A percentile compares a stretch with the other conserved stretches of the same genome.
Conservation (phyloP, 1,140 invertebrate genomes). For the Thaumetopoea pityocampa region DNA sequence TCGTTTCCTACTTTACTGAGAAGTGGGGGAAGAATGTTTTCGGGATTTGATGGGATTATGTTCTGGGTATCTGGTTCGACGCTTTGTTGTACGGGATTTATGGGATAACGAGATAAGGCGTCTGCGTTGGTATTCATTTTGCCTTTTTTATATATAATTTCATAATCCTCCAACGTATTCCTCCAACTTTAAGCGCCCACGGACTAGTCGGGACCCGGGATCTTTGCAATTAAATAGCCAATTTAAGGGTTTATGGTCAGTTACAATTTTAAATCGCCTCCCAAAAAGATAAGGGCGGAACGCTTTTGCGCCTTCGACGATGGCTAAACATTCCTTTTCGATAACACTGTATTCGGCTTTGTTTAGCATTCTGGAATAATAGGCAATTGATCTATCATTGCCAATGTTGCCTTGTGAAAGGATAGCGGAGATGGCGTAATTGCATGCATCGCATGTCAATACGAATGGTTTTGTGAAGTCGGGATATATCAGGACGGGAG, state of each 20-base stretch:
- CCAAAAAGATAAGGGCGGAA: conserved; percentile 2
- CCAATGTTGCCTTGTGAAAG: no score
- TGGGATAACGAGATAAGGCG: neutral
- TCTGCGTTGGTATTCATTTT: neutral
- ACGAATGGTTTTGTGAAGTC: conserved; percentile 43
- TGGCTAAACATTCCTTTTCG: neutral
- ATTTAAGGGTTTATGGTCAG: neutral
- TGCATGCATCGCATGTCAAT: no score
- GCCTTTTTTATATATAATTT: neutral
- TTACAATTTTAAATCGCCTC: neutral
- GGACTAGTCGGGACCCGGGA: neutral
- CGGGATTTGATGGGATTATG: neutral
- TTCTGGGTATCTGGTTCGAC: neutral
- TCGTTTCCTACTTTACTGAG: no score
- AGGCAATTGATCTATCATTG: no score
- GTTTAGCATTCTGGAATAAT: no score
- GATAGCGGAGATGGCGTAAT: no score
- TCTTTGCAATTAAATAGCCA: conserved; percentile 1
- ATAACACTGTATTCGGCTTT: neutral
- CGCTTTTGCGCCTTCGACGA: neutral
- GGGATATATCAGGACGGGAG: conserved; percentile 45
- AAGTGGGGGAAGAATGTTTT: no score
- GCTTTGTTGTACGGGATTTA: neutral
- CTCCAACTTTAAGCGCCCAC: neutral
- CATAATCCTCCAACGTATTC: neutral